Percentiles rank a stretch among this genome's conserved stretches.
Conservation (phyloP, 1,140 invertebrate genomes). For the Helicoverpa armigera region DNA sequence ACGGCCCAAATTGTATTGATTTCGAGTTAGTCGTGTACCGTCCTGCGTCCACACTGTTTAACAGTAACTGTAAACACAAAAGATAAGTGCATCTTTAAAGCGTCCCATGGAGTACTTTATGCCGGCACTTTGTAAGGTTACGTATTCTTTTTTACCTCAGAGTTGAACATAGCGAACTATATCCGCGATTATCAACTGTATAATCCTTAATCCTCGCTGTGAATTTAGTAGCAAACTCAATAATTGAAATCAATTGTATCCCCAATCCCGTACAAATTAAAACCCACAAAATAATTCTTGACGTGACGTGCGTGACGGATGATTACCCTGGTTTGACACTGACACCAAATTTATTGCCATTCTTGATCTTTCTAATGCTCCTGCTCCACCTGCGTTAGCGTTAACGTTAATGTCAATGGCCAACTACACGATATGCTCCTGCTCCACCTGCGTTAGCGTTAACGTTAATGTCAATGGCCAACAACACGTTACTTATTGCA, state of each 20-base stretch:
- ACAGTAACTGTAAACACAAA: constrained; percentile 70
- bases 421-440: no score
- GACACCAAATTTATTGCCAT: no score
- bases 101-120: background rate
- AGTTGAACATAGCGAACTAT: constrained; percentile 45
- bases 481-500: no score
- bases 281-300: background rate
- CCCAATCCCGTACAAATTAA: background rate
- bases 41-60: constrained; percentile 69
- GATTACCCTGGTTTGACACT: background rate
- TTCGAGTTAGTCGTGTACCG: constrained; percentile 72
- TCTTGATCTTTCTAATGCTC: no score
- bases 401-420: no score
- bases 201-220: background rate
- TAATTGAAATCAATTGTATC: constrained; percentile 3
- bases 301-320: background rate
- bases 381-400: no score
- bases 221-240: background rate
- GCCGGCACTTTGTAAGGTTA: constrained; percentile 13
- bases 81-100: background rate
- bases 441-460: no score
- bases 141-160: constrained; percentile 41
- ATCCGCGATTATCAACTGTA: background rate
- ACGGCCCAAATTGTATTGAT: constrained; percentile 81
- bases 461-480: no score